Percentiles rank a stretch among this genome's conserved stretches.
phyloP scores from a whole-genome alignment of 1,140 invertebrate species.

The Conus betulinus region DNA sequence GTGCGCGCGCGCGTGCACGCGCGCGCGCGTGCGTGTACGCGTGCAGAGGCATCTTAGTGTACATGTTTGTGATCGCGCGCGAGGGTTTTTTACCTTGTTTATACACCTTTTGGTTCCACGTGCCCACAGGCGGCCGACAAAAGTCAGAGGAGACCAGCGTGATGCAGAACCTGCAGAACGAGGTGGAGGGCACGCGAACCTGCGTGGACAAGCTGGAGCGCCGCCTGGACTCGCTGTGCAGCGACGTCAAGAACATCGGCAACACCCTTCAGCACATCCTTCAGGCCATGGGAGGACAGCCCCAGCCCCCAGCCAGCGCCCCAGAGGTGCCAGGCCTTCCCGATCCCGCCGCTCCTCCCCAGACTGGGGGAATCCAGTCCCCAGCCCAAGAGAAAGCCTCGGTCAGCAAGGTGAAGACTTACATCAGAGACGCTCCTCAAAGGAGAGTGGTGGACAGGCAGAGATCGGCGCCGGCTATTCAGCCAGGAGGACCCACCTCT shows the following conservation, averaged over 20 bases:
- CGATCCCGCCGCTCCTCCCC: background rate
- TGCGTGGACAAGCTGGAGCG: slow-evolving; percentile 47
- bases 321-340: background rate
- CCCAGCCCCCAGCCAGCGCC: background rate
- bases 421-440: slow-evolving; percentile 3
- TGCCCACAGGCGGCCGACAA: background rate
- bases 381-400: background rate
- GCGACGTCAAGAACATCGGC: slow-evolving; percentile 42
- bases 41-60: too few species aligned
- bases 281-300: slow-evolving; percentile 15
- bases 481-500: background rate
- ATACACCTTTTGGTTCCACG: too few species aligned
- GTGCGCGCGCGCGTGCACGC: too few species aligned
- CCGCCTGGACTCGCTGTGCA: slow-evolving; percentile 41
- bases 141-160: slow-evolving; percentile 39
- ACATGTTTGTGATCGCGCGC: too few species aligned
- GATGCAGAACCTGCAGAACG: slow-evolving; percentile 50
- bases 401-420: background rate
- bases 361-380: background rate
- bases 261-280: slow-evolving; percentile 38
- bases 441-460: slow-evolving; percentile 13
- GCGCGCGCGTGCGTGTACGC: too few species aligned
- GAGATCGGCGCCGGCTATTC: slow-evolving; percentile 1
- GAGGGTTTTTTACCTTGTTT: too few species aligned
- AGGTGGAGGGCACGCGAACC: slow-evolving; percentile 49